Percentiles rank a stretch among this genome's conserved stretches.
These are phyloP conservation scores for Chanos chanos DNA, from an alignment of 2,797 vertebrate genomes.

Conservation along the genomic window DNA sequence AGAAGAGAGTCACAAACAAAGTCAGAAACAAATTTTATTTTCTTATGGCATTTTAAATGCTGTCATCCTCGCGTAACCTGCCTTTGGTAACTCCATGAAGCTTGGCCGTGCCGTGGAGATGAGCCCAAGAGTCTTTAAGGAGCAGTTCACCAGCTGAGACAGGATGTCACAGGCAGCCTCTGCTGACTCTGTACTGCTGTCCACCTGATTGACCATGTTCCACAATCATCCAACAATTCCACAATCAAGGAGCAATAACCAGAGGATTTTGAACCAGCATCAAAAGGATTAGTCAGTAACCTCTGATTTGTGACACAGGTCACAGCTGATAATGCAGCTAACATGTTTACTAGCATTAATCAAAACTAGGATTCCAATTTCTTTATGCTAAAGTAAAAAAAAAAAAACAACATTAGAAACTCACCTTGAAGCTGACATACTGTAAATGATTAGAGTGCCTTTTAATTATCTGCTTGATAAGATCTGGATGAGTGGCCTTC, in stretches of 20 bases:
- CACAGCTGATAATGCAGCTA: too few relatives aligned
- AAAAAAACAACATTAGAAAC: neutral
- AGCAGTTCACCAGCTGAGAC: conserved; percentile 97
- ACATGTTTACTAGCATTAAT: too few relatives aligned
- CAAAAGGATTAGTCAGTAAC: neutral
- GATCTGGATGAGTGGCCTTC: conserved; percentile 93
- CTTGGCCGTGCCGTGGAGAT: conserved; percentile 97
- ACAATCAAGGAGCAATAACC: neutral
- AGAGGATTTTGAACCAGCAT: neutral
- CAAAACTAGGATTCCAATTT: too few relatives aligned
- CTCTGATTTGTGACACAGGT: too few relatives aligned
- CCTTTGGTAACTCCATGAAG: conserved; percentile 99
- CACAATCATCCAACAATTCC: conserved; percentile 10
- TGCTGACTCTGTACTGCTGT: conserved; percentile 96
- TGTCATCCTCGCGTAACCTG: too few relatives aligned
- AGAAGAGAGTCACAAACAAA: neutral
- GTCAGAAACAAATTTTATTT: conserved; percentile 3
- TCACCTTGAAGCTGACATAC: conserved; percentile 98
- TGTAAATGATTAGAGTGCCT: conserved; percentile 95
- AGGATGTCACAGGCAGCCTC: conserved; percentile 97
- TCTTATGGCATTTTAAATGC: too few relatives aligned
- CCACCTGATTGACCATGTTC: conserved; percentile 77
- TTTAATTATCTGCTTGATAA: conserved; percentile 98
- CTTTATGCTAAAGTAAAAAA: neutral
- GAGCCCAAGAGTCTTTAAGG: conserved; percentile 94